Evolutionary conservation across 2,888 invertebrate species (phyloP).

Genomic region (Tetranychus piercei): DNA sequence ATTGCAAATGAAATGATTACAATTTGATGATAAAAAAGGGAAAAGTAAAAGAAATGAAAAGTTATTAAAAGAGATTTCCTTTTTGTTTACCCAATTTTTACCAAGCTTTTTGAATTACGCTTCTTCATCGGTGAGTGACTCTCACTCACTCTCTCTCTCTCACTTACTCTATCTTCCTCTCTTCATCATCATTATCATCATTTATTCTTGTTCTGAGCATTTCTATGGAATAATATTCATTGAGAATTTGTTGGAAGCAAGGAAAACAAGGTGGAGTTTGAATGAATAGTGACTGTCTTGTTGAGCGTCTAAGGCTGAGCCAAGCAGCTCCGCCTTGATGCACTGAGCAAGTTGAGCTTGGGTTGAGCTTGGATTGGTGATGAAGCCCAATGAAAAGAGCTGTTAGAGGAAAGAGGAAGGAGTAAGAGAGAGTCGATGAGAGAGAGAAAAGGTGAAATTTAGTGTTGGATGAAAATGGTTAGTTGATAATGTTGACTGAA

Average conservation of each 20-base stretch:
- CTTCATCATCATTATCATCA: neutral
- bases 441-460: neutral
- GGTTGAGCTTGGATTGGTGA: neutral
- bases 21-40: too few species aligned
- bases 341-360: neutral
- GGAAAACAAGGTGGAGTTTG: neutral
- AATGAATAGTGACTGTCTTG: neutral
- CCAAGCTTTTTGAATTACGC: too few species aligned
- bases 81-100: too few species aligned
- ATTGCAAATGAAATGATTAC: too few species aligned
- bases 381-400: neutral
- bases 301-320: neutral
- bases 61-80: too few species aligned
- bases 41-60: too few species aligned
- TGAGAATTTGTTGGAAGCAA: neutral
- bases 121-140: too few species aligned
- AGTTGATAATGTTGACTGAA: neutral
- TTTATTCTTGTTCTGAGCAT: neutral
- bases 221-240: neutral
- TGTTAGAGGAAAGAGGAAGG: neutral
- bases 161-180: neutral
- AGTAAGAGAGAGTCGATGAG: constrained; percentile 8
- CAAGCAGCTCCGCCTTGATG: neutral
- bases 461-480: neutral
- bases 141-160: neutral